phyloP scores from a whole-genome alignment of 2,888 invertebrate species.

The Metalampra italica region DNA sequence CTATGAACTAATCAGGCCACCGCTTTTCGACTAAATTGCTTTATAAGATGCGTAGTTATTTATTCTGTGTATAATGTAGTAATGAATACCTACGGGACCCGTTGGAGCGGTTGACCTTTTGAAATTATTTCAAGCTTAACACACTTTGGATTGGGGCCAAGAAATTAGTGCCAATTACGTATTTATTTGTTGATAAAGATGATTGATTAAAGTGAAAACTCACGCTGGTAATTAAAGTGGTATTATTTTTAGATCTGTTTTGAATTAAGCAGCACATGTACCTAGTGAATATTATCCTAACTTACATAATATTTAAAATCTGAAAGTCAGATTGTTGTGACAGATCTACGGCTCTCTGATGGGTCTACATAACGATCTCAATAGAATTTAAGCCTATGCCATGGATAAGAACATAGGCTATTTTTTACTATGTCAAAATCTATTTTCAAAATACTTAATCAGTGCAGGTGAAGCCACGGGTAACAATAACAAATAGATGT shows the following conservation, averaged over 20 bases:
- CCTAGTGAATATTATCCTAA: too few relatives aligned
- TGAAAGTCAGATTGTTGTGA: too few relatives aligned
- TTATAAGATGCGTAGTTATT: constrained; percentile 30
- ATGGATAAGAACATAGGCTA: too few relatives aligned
- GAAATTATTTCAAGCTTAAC: constrained; percentile 35
- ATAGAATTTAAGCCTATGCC: too few relatives aligned
- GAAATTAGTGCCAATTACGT: constrained; percentile 30
- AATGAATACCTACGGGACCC: constrained; percentile 32
- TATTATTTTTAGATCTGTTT: background rate
- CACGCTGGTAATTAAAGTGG: background rate
- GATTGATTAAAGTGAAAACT: constrained; percentile 23
- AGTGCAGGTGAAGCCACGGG: too few relatives aligned
- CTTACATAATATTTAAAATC: too few relatives aligned
- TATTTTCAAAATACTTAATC: background rate
- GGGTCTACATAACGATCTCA: too few relatives aligned
- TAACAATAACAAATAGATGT: too few relatives aligned
- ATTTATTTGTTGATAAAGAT: constrained; percentile 27
- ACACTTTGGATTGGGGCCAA: constrained; percentile 30
- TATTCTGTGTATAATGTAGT: constrained; percentile 36
- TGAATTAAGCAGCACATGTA: background rate
- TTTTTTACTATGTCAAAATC: too few relatives aligned
- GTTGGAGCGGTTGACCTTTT: constrained; percentile 24
- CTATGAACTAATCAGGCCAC: constrained; percentile 21
- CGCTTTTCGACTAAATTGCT: constrained; percentile 22
- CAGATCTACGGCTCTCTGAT: too few relatives aligned